Conservation (phyloP, 2,797 vertebrate species). For the Hylomyscus alleni region DNA sequence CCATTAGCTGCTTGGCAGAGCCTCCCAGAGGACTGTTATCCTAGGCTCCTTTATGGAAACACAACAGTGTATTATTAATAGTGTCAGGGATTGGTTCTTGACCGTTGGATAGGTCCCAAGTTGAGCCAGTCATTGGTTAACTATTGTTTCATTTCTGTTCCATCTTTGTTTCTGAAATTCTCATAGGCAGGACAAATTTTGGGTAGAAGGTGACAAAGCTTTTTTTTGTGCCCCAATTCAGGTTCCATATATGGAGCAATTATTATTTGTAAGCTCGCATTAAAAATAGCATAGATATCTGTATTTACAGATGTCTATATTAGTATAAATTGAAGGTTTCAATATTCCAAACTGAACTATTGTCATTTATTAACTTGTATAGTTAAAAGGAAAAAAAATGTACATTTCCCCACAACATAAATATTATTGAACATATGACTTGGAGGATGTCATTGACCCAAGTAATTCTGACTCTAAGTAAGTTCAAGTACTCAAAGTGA, state of each 20-base stretch:
- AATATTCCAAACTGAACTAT: not conserved
- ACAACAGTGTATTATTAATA: not conserved
- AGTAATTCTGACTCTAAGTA: constrained; percentile 34
- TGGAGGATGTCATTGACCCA: constrained; percentile 30
- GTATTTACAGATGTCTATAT: not conserved
- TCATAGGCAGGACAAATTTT: not conserved
- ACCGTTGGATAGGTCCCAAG: not conserved
- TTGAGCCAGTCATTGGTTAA: not conserved
- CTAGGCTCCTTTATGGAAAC: not conserved
- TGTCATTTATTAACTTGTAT: not conserved
- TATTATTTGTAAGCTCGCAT: not conserved
- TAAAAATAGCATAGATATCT: not conserved
- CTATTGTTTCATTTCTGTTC: not conserved
- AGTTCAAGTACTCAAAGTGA: constrained; percentile 65
- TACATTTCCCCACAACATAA: not conserved
- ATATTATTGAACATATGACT: constrained; percentile 47
- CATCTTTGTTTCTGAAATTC: not conserved
- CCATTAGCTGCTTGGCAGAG: not conserved
- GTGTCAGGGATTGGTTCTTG: not conserved
- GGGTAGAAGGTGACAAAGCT: not conserved
- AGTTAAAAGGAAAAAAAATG: not conserved
- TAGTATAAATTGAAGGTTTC: not conserved
- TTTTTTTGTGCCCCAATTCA: not conserved
- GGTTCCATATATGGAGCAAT: not conserved
- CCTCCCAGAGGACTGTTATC: not conserved